A percentile compares a stretch with the other conserved stretches of the same genome.
phyloP scores from a whole-genome alignment of 2,888 invertebrate species.

The Nudaria mundana region DNA sequence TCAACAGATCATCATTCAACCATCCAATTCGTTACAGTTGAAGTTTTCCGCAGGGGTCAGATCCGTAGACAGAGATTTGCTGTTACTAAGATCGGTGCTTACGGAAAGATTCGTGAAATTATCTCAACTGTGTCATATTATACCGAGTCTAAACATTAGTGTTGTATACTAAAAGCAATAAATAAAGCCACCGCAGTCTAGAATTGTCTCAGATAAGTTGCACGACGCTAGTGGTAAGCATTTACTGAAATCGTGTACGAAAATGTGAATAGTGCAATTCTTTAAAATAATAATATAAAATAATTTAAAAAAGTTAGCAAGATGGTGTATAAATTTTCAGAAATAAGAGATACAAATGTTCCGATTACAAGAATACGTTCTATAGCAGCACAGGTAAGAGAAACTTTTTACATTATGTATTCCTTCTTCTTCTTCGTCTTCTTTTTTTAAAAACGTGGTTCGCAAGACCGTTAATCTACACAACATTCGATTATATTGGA shows the following conservation, averaged over 20 bases:
- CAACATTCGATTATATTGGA: no score
- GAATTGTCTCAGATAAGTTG: conserved; percentile 6
- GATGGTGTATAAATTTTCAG: conserved; percentile 58
- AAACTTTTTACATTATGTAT: background rate
- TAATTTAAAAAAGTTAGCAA: no score
- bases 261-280: no score
- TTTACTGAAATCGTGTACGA: no score
- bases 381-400: conserved; percentile 56
- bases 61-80: background rate
- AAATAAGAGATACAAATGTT: conserved; percentile 33
- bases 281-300: no score
- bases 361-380: conserved; percentile 47
- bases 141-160: background rate
- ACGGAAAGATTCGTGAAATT: conserved; percentile 1
- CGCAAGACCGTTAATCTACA: no score
- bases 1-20: background rate
- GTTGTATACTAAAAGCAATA: background rate
- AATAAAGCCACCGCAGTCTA: background rate
- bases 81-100: background rate
- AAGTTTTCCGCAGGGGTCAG: background rate
- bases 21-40: background rate
- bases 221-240: conserved; percentile 8
- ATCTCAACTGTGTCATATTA: background rate
- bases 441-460: no score
- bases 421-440: background rate